These are phyloP conservation scores for Cylas formicarius DNA, from an alignment of 1,140 invertebrate species.

Conservation along the genomic window DNA sequence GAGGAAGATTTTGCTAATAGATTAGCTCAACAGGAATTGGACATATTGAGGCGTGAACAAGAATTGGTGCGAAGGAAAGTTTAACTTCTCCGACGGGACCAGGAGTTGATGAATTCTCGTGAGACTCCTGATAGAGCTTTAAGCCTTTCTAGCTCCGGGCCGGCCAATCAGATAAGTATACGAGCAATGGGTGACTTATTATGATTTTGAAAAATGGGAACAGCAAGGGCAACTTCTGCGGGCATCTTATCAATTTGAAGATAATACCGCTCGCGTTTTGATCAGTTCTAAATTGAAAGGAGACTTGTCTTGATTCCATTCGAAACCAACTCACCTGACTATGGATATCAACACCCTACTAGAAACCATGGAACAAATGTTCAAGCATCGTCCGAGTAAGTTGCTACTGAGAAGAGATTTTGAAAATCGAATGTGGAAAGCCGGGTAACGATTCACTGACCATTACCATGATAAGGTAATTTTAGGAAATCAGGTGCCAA, in stretches of 20 bases:
- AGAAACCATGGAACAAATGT: slow-evolving; percentile 2
- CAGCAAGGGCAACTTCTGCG: no score
- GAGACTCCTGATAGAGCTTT: no score
- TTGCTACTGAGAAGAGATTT: slow-evolving; percentile 18
- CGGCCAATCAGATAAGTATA: no score
- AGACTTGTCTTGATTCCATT: slow-evolving; percentile 1
- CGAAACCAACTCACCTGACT: background rate
- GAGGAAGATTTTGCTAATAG: no score
- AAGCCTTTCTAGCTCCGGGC: no score
- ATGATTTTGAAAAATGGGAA: no score
- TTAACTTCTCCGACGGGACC: no score
- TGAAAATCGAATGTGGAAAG: slow-evolving; percentile 27
- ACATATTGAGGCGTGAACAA: no score
- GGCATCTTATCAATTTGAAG: background rate
- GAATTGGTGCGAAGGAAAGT: no score
- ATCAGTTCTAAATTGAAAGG: slow-evolving; percentile 5
- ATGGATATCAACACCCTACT: background rate
- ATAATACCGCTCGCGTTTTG: background rate
- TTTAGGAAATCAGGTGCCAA: slow-evolving; percentile 25
- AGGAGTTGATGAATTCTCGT: no score
- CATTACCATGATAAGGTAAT: slow-evolving; percentile 33
- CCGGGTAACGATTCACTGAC: slow-evolving; percentile 23
- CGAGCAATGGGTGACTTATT: background rate
- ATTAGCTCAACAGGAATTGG: no score
- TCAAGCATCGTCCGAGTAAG: slow-evolving; percentile 3